Evolutionary conservation across 2,888 invertebrate genomes (phyloP), one percentile per base, ranked within the genome.

Genomic region (Lysandra coridon): DNA sequence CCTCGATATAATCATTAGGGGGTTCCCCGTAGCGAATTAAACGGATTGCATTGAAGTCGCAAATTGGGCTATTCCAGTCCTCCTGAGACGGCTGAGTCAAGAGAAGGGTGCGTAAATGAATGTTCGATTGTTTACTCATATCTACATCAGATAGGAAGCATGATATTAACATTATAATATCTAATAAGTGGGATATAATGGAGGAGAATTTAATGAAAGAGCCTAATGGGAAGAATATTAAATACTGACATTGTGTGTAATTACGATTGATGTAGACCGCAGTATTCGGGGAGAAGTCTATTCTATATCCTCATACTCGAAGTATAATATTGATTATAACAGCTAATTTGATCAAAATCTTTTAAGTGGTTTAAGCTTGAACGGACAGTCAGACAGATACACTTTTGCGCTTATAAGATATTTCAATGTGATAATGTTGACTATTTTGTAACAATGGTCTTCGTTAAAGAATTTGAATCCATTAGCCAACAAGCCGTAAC

Each of bases 31-130:
- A 88, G 90, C 93, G 91, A 93, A 93, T 93, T 93, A 92, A 92
- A 90, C 90, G 90, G 90, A 94, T 94, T 93, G 93, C 91, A 90
- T 92, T 89, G 90, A 91, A 92, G 91, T 93, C 92, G 89, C 91
- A 93, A 94, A 93, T 93, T 91, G 93, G 92, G 86, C 92, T 88
- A 93, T 91, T 94, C 91, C 89, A 91, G 91, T 90, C 49, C 92
- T 92, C 91, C 84, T 83, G 91, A 89, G 92, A 90, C 85, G 84
- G 85, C 84, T 86, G 83, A 85, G 86, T 85, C 86, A 86, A 85
- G 86, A 82, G 78, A 81, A 79, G 81, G 89, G 87, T 88, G 86
- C 80, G 82, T 81, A 80, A 83, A 84, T 85, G 83, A 85, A 85
- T 86, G 82, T 85, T 85, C 85, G 87, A 88, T 89, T 89, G 87